phyloP scores from a whole-genome alignment of 92 coral and sea anemone genomes.

The Blastomussa wellsi region DNA sequence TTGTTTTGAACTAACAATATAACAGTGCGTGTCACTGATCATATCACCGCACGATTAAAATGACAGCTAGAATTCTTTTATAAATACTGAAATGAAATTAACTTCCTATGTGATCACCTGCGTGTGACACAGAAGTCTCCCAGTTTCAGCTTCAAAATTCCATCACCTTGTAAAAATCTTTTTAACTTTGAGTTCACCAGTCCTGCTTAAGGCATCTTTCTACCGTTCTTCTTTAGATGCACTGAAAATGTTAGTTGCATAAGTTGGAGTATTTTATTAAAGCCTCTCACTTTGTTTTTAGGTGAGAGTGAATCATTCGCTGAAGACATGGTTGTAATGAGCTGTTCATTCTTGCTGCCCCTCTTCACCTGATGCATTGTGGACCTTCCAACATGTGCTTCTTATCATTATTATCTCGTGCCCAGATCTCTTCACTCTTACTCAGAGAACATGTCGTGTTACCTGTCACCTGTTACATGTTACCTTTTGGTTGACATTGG shows the following conservation, averaged over 20 bases:
- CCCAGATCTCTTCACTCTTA: neutral
- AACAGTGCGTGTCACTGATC: no score
- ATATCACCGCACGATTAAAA: neutral
- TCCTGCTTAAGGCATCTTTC: neutral
- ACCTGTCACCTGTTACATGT: neutral
- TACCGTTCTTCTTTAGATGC: neutral
- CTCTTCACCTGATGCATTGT: neutral
- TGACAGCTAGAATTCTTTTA: neutral
- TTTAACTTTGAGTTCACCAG: neutral
- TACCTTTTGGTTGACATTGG: neutral
- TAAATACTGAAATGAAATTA: neutral
- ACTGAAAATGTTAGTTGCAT: neutral
- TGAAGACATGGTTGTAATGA: constrained; percentile 34
- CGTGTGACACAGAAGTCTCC: no score
- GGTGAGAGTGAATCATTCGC: constrained; percentile 23
- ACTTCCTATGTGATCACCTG: no score
- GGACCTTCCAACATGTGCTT: neutral
- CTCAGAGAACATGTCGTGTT: neutral
- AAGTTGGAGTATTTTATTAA: neutral
- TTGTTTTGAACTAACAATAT: neutral
- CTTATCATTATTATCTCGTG: neutral
- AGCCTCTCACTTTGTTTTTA: constrained; percentile 39
- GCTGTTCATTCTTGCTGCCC: constrained; percentile 3
- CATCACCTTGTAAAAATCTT: neutral
- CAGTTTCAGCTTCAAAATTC: no score